phyloP scores from a whole-genome alignment of 1,140 invertebrate species.

The Schlechtendalia chinensis region DNA sequence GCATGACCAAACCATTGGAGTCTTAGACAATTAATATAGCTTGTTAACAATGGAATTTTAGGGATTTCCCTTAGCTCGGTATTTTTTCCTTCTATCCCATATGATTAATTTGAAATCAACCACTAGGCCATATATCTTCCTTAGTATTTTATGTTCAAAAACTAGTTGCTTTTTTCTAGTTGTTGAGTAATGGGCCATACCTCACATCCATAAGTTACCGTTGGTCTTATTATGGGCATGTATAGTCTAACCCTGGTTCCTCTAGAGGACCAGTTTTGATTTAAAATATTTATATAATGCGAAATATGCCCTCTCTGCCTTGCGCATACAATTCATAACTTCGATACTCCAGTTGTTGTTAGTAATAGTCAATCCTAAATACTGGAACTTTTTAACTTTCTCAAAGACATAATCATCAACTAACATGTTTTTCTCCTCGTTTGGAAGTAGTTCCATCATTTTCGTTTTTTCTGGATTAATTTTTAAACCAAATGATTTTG shows the following conservation, averaged over 20 bases:
- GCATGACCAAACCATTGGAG: no score
- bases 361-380: not conserved
- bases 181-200: not conserved
- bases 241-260: not conserved
- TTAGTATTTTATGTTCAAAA: not conserved
- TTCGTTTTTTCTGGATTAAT: not conserved
- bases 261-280: conserved; percentile 16
- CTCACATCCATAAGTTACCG: conserved; percentile 6
- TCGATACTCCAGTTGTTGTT: no score
- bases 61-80: not conserved
- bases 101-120: not conserved
- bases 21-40: no score
- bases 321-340: no score
- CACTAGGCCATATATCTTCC: not conserved
- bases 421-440: not conserved
- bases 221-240: not conserved
- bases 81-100: not conserved
- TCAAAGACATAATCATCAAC: not conserved
- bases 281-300: no score
- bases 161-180: not conserved
- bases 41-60: no score
- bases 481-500: not conserved
- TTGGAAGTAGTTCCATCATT: not conserved
- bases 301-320: no score
- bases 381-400: no score